Evolutionary conservation across 2,888 invertebrate genomes (phyloP), one percentile per base, ranked within the genome.

Genomic region (Petrophora chlorosata): DNA sequence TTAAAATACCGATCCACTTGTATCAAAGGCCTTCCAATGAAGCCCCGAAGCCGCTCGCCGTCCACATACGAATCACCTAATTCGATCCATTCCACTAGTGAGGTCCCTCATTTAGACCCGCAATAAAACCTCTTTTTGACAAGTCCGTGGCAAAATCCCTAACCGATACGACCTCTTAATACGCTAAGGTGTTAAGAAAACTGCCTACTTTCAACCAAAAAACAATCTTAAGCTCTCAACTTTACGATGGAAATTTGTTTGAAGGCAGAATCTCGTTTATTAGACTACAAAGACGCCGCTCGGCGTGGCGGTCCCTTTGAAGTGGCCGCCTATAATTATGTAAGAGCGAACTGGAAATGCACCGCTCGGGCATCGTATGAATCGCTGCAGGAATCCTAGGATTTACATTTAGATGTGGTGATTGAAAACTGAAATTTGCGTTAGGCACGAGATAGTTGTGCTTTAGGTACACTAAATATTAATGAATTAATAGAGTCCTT

Each of bases 51-150:
- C 34, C 22, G 60, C n/a, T n/a, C n/a, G n/a, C n/a, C n/a, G n/a
- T n/a, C n/a, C n/a, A n/a, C n/a, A 44, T 49, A 25, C 43, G 43
- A 49, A 39, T 50, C 41, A 61, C 62, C 65, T 53, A 62, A 67
- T 73, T 51, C 53, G 54, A 50, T 45, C 40, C 64, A 70, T 73
- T 74, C 73, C 65, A 76, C 71, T 70, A 59, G 67, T 83, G 87
- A 72, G 87, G 85, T 87, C 85, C 73, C 43, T 79, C 86, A 85
- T 90, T 89, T 89, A 86, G 82, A 73, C 72, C 67, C 70, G 80
- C 81, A 82, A 90, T 90, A 90, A 91, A 88, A 87, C 81, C 85
- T 80, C 85, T 88, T 90, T 86, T 91, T 91, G 91, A 91, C 90
- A 87, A 83, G 86, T 87, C 90, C 89, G 83, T 89, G 90, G 90